Base-by-base conservation (phyloP, 2,113 vertebrate species). In the Leuciscus idus region DNA sequence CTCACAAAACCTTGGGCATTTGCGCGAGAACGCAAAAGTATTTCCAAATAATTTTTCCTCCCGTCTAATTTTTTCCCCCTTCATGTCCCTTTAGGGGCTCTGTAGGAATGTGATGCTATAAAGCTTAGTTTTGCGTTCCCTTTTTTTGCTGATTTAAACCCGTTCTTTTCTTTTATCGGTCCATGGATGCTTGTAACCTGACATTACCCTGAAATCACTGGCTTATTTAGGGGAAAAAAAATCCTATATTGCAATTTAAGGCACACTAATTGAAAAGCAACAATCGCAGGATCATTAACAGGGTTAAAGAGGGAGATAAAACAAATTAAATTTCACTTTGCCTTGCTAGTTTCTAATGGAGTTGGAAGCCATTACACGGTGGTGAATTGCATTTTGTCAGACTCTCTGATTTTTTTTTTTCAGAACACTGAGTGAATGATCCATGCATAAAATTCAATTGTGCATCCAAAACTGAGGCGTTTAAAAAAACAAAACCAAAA, bases 321-420 rank as follows among this genome's bases (percentile, higher is more conserved):
- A 73, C 62, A 81, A 89, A 92, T 88, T 86, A 86, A 89, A 90
- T 90, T 90, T 88, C 48, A 72, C 64, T 87, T 74, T 91, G 4
- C 86, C 81, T 48, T 83, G 73, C 89, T 4, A 36, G 70, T 85
- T 90, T 81, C 66, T 88, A 93, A 92, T 92, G 90, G 92, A 87
- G 91, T 77, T 76, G 84, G 90, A 90, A 90, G n/a, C 81, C 84
- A 91, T 92, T 93, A 92, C 85, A 66, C 81, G 84, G 84, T 85
- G 92, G 89, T 83, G 87, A 90, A 93, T 91, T 92, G 68, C 79
- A 90, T 91, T 93, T 66, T 90, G 88, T 85, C 87, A 89, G 83
- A 89, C 90, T 90, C 92, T 91, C 91, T 83, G 70, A 87, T 9
- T 11, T 77, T 17, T 50, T 73, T 28, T 19, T 23, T 23, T 36